Evolutionary conservation across 2,113 vertebrate species (phyloP).

Genomic region (Spea bombifrons): DNA sequence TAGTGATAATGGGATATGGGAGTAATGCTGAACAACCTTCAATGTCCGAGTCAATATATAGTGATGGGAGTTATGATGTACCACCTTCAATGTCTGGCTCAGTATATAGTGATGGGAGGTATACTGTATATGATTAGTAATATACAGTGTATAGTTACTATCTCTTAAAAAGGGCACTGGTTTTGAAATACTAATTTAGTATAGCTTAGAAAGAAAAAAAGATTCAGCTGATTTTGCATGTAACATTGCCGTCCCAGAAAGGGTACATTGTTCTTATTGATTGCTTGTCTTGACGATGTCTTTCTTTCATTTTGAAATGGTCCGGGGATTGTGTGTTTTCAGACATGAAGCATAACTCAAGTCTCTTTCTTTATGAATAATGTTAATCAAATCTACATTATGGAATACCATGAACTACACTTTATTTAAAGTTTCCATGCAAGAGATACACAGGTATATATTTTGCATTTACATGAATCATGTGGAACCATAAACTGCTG

Average conservation of each 20-base stretch:
- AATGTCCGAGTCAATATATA: no score
- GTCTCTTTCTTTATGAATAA: not conserved
- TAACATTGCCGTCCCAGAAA: not conserved
- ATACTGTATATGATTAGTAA: not conserved
- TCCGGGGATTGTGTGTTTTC: not conserved
- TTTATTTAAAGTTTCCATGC: not conserved
- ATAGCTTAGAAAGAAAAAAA: not conserved
- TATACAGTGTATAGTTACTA: not conserved
- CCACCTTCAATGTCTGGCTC: not conserved
- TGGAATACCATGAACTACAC: not conserved
- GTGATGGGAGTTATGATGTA: not conserved
- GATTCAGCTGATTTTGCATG: not conserved
- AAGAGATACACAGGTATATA: no score
- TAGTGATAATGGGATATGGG: no score
- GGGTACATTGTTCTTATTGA: not conserved
- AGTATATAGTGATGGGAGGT: not conserved
- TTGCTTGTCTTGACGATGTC: not conserved
- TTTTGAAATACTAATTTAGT: not conserved
- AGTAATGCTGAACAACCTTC: no score
- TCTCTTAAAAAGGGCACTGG: not conserved
- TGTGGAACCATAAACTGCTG: no score
- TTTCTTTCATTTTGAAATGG: constrained; percentile 1
- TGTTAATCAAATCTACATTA: not conserved
- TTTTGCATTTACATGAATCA: no score
- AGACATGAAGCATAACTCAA: not conserved